Evolutionary conservation across 2,797 vertebrate species (phyloP).

Genomic region (Chanos chanos): DNA sequence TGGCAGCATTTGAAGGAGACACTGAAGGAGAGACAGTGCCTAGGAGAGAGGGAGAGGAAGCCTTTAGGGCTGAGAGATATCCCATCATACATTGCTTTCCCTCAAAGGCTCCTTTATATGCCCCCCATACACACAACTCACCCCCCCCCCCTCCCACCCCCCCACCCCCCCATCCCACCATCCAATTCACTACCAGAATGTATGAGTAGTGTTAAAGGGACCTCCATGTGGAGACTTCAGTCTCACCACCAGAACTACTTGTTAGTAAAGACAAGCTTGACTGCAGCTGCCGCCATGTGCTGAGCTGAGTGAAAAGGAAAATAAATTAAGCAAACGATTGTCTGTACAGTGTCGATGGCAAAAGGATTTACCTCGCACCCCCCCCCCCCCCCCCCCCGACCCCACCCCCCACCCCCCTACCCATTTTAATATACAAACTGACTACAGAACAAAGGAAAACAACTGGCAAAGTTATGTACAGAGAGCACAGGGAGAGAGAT

Average conservation of each 20-base stretch:
- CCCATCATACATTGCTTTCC: too few relatives aligned
- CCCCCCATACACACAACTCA: too few relatives aligned
- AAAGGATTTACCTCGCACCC: constrained; percentile 52
- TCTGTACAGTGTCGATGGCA: constrained; percentile 62
- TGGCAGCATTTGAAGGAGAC: too few relatives aligned
- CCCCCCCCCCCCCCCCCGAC: too few relatives aligned
- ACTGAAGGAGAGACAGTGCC: background rate
- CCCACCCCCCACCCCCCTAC: too few relatives aligned
- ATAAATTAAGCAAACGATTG: constrained; percentile 51
- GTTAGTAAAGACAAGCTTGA: constrained; percentile 49
- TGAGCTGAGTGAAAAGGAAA: constrained; percentile 26
- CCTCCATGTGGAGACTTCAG: constrained; percentile 11
- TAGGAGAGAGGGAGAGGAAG: background rate
- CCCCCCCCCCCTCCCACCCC: too few relatives aligned
- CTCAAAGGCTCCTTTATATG: too few relatives aligned
- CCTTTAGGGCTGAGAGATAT: too few relatives aligned
- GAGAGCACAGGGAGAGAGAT: constrained; percentile 69
- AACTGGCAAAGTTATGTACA: constrained; percentile 65
- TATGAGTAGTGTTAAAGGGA: background rate
- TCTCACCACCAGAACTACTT: constrained; percentile 42
- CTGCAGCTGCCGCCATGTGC: constrained; percentile 34
- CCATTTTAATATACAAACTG: constrained; percentile 52
- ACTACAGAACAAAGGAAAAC: constrained; percentile 57
- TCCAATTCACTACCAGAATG: too few relatives aligned
- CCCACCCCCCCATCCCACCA: too few relatives aligned